Evolutionary conservation across 2,888 invertebrate genomes (phyloP).

Genomic region (Liposcelis brunnea): DNA sequence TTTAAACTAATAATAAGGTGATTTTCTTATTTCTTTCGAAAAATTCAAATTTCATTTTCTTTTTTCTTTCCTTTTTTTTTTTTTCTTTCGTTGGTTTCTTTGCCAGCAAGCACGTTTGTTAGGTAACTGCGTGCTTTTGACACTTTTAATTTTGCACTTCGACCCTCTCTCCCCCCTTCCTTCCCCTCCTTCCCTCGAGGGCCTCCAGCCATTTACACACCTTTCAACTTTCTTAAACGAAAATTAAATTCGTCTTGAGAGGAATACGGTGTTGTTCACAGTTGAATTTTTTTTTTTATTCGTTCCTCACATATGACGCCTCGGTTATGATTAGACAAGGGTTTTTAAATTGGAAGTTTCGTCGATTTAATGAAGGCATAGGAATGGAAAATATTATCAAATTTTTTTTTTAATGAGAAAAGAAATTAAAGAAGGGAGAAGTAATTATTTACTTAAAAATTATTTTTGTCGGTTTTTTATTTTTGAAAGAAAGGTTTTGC

Average conservation of each 20-base stretch:
- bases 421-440: too few relatives aligned
- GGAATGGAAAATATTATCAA: too few relatives aligned
- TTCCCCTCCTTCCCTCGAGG: conserved; percentile 1
- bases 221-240: background rate
- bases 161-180: background rate
- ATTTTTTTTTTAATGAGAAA: too few relatives aligned
- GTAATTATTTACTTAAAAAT: too few relatives aligned
- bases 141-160: conserved; percentile 9
- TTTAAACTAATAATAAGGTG: conserved; percentile 9
- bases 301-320: too few relatives aligned
- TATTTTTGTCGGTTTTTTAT: too few relatives aligned
- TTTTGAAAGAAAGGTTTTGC: too few relatives aligned
- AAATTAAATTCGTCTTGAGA: conserved; percentile 1
- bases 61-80: conserved; percentile 3
- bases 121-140: conserved; percentile 10
- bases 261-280: too few relatives aligned
- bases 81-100: conserved; percentile 3
- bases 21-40: conserved; percentile 8
- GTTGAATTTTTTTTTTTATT: too few relatives aligned
- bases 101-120: conserved; percentile 8
- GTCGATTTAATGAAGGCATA: too few relatives aligned
- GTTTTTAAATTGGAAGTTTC: too few relatives aligned
- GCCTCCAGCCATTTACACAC: background rate
- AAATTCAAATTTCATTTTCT: conserved; percentile 9
- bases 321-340: too few relatives aligned